These are phyloP conservation scores for Eretmocerus hayati DNA, from an alignment of 2,888 invertebrate species.

Conservation along the genomic window DNA sequence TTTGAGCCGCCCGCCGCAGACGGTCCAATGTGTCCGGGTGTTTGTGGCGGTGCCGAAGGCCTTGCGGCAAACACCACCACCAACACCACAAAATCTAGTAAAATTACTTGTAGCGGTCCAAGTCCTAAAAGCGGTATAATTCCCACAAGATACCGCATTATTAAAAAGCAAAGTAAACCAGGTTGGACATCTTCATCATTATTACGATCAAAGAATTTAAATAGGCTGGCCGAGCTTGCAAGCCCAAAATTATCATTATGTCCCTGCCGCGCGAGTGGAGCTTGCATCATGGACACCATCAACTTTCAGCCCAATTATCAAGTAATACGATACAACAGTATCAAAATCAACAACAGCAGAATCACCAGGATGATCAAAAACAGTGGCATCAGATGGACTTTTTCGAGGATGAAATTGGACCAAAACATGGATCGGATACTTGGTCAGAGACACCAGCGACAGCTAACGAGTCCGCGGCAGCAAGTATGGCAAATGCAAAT, in stretches of 20 bases:
- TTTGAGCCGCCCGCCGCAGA: conserved; percentile 29
- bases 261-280: conserved; percentile 58
- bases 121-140: too few species aligned
- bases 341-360: background rate
- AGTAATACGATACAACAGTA: too few species aligned
- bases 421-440: too few species aligned
- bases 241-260: conserved; percentile 42
- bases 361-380: background rate
- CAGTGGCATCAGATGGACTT: background rate
- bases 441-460: too few species aligned
- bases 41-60: conserved; percentile 12
- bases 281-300: conserved; percentile 40
- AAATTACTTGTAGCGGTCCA: background rate
- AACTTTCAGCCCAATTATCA: background rate
- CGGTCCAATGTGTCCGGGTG: conserved; percentile 46
- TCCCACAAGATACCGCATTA: too few species aligned
- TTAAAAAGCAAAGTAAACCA: too few species aligned
- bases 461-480: too few species aligned
- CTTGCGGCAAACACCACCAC: conserved; percentile 23
- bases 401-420: too few species aligned
- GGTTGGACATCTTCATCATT: too few species aligned
- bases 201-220: background rate
- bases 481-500: conserved; percentile 38
- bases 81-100: background rate
- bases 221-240: background rate